Percentiles rank a stretch among this genome's conserved stretches.
Conservation (phyloP, 1,140 invertebrate genomes). For the Pseudomyrmex cubaensis region DNA sequence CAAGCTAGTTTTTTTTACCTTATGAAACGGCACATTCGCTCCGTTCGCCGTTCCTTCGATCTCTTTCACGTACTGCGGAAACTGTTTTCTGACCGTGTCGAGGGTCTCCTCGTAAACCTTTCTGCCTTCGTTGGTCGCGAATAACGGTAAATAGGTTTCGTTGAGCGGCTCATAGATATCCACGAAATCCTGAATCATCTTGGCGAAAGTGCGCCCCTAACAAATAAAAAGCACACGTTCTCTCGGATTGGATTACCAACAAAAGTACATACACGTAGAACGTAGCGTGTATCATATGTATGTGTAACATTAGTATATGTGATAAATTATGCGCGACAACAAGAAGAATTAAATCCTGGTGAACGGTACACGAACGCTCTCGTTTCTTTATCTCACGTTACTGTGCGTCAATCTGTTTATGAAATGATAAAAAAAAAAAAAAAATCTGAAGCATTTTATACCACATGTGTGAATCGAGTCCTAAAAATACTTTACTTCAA, state of each 20-base stretch:
- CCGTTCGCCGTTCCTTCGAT: conserved; percentile 94
- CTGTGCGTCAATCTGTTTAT: no score
- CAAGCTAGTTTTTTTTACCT: conserved; percentile 84
- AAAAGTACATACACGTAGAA: no score
- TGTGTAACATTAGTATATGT: no score
- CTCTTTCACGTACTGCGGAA: conserved; percentile 93
- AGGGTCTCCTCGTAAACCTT: conserved; percentile 91
- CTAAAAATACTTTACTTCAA: no score
- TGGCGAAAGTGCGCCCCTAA: conserved; percentile 92
- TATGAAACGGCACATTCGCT: conserved; percentile 92
- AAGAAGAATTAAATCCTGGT: conserved; percentile 28
- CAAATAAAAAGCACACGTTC: neutral
- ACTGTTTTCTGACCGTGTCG: conserved; percentile 88
- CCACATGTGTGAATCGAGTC: no score
- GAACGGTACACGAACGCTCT: conserved; percentile 1
- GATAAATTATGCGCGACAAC: neutral
- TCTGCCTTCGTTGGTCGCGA: conserved; percentile 88
- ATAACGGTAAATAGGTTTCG: conserved; percentile 89
- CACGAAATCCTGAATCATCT: conserved; percentile 90
- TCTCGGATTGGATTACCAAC: no score
- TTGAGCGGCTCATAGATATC: conserved; percentile 88
- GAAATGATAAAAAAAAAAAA: no score
- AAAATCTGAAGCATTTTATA: no score
- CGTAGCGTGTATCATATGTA: no score
- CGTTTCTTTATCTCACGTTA: conserved; percentile 9